Evolutionary conservation across 35 echinoderm and acorn worm genomes (phyloP).

Genomic region (Strongylocentrotus purpuratus): DNA sequence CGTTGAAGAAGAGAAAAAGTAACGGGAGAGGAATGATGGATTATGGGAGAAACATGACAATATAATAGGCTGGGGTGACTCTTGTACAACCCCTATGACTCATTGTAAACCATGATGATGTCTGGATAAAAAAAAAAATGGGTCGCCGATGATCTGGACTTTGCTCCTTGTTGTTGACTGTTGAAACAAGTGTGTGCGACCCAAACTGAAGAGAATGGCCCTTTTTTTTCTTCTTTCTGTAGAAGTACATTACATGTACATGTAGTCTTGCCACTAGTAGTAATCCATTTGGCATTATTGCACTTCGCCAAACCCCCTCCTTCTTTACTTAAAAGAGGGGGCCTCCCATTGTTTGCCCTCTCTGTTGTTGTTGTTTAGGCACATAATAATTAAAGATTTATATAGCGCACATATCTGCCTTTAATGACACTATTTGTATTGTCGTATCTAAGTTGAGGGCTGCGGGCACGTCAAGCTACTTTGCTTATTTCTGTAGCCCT

Average conservation of each 20-base stretch:
- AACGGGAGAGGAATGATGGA: neutral
- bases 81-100: slow-evolving; percentile 23
- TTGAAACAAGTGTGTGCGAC: slow-evolving; percentile 5
- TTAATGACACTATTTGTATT: no score
- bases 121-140: neutral
- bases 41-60: slow-evolving; percentile 11
- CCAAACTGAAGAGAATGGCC: neutral
- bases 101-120: slow-evolving; percentile 6
- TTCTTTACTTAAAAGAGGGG: no score
- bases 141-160: neutral
- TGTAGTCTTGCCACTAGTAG: neutral
- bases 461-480: no score
- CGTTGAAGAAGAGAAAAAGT: neutral
- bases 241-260: neutral
- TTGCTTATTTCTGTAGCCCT: no score
- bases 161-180: slow-evolving; percentile 28
- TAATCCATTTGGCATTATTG: no score
- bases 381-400: no score
- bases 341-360: no score
- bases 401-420: no score
- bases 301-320: no score
- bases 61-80: slow-evolving; percentile 24
- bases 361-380: no score
- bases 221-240: neutral
- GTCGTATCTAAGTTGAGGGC: no score